These are phyloP conservation scores for Hesperophylax magnus DNA, from an alignment of 1,140 invertebrate genomes.

Conservation along the genomic window DNA sequence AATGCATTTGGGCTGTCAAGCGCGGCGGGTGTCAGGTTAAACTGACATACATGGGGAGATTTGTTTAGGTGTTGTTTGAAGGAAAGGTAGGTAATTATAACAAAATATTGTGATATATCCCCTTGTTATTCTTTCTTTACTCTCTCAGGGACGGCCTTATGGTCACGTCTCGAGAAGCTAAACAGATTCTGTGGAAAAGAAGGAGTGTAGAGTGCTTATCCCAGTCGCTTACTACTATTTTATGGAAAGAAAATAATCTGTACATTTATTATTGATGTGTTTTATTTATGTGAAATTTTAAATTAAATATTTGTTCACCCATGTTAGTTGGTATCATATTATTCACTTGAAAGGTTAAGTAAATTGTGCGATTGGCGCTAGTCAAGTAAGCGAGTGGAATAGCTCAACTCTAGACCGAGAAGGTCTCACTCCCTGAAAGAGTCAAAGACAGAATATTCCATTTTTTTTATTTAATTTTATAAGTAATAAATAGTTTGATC, in stretches of 20 bases:
- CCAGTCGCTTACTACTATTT: conserved; percentile 24
- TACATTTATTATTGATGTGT: conserved; percentile 9
- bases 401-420: conserved; percentile 1
- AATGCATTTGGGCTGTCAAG: not conserved
- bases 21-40: not conserved
- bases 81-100: conserved; percentile 35
- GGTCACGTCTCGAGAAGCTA: not conserved
- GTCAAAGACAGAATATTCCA: conserved; percentile 28
- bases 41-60: not conserved
- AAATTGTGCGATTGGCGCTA: conserved; percentile 33
- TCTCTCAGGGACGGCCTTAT: conserved; percentile 29
- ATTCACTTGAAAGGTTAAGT: not conserved
- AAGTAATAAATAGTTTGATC: conserved; percentile 30
- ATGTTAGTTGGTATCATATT: not conserved
- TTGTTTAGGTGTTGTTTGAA: conserved; percentile 31
- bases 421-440: not conserved
- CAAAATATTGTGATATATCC: conserved; percentile 37
- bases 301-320: conserved; percentile 15
- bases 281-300: conserved; percentile 7
- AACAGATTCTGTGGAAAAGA: not conserved
- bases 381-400: conserved; percentile 28
- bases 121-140: conserved; percentile 34
- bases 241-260: not conserved
- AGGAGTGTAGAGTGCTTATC: not conserved
- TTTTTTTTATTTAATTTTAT: conserved; percentile 42